Evolutionary conservation across 2,113 vertebrate species (phyloP), one percentile per base, ranked within the genome.

Genomic region (Bubo bubo): DNA sequence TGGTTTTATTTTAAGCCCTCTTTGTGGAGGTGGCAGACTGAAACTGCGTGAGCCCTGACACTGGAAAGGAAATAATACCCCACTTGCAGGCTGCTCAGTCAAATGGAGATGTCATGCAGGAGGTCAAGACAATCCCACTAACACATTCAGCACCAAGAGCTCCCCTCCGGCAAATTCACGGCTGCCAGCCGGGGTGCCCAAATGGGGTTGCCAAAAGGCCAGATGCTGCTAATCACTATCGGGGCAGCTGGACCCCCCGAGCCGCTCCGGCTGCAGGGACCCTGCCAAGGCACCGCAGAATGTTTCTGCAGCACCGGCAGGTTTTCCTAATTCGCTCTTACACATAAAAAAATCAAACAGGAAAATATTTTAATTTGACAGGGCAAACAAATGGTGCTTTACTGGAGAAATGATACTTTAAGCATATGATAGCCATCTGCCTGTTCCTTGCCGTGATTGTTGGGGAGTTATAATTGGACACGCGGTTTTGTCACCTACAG

Each of bases 311-410:
- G 62, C 77, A 8, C 27, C 22, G 19, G 70, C 62, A 84, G 87
- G 73, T 82, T 95, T 90, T 68, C 79, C 84, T 72, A 59, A 88
- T 66, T 96, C 28, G 2, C 66, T 64, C 34, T 95, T 86, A 63
- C 18, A 15, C 21, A 41, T 28, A 43, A 90, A 64, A 94, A 82
- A 93, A 47, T 79, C 94, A 53, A 96, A 93, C 53, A 75, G 86
- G 60, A 91, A 95, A 97, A 92, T 93, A 94, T 95, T 95, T 97
- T 87, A 79, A 94, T 94, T 92, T 74, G 56, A 72, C 32, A 77
- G 71, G 70, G 90, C 95, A 96, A 97, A 96, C 81, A 94, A 97
- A 95, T 92, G 76, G 67, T 73, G 88, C 47, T 93, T 95, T 56
- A n/a, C 49, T 96, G 95, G 92, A 74, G 53, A 86, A 95, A 96